Conservation (phyloP, 2,888 invertebrate genomes). For the Sipha maydis region DNA sequence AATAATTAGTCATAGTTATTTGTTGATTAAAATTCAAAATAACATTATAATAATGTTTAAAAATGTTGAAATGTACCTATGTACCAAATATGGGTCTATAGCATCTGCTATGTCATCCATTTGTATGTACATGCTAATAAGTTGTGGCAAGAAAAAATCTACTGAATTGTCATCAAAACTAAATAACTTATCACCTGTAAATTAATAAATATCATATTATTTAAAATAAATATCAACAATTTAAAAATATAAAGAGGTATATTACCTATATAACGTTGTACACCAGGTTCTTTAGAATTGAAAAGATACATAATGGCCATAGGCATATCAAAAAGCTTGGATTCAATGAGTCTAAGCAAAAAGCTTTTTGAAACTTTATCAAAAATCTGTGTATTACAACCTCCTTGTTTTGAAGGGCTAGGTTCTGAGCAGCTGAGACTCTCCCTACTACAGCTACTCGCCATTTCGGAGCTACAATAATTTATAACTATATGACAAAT, state of each 20-base stretch:
- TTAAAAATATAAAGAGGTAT: conserved; percentile 55
- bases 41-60: conserved; percentile 19
- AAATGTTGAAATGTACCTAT: conserved; percentile 72
- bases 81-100: conserved; percentile 82
- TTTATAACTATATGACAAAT: conserved; percentile 61
- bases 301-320: conserved; percentile 98
- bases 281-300: conserved; percentile 97
- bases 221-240: conserved; percentile 6
- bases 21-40: conserved; percentile 17
- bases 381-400: conserved; percentile 39
- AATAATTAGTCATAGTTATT: conserved; percentile 66
- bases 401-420: conserved; percentile 52
- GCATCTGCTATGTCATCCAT: conserved; percentile 97
- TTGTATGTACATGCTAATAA: conserved; percentile 98
- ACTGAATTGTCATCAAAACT: conserved; percentile 91
- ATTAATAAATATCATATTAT: background rate
- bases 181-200: conserved; percentile 91
- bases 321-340: conserved; percentile 96
- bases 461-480: conserved; percentile 62
- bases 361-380: conserved; percentile 72
- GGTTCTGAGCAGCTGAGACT: conserved; percentile 61
- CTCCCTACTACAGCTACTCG: conserved; percentile 63
- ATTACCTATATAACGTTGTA: conserved; percentile 92
- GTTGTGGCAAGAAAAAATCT: conserved; percentile 97
- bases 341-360: conserved; percentile 91